Evolutionary conservation across 2,888 invertebrate genomes (phyloP), one percentile per base, ranked within the genome.

Genomic region (Trichopria drosophilae): DNA sequence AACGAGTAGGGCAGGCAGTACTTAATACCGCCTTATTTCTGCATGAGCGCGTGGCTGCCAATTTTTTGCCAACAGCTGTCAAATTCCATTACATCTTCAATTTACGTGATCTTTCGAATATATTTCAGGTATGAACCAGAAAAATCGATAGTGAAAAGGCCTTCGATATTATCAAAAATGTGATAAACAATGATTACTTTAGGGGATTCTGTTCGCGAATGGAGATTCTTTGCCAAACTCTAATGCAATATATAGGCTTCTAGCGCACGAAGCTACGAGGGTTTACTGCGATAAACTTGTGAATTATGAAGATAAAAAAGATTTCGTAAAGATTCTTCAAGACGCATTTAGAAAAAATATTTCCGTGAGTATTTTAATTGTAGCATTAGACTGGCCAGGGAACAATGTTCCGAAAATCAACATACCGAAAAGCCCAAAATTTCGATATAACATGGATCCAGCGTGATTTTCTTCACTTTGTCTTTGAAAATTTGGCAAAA

Each of bases 21-120:
- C 85, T 94, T 0, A 76, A 79, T 10, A 83, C 87, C 0, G 92
- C 93, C 0, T 78, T 95, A 5, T 76, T 79, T 2, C 78, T 95
- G 18, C 96, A 96, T 72, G 79, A 79, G 32, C 89, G 87, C 72
- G 82, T 95, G 6, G 77, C 85, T 0, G 71, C 83, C 2, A 82
- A 82, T 0, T 96, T 96, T 77, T 78, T 96, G 57, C 96, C 96
- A 0, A 96, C 96, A 0, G 95, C 95, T 16, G 81, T 92, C 60
- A 96, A 94, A 77, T 96, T 96, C 73, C 96, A 96, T 74, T 97
- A 97, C 68, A 82, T 89, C 52, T 97, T 95, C 76, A 97, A 95
- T 73, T 78, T 96, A 44, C 80, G 96, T 50, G 96, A 97, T 75
- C 79, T 96, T 47, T 90, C 94, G 1, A 96, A 94, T 71, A 88